Base-by-base conservation (phyloP, 2,888 invertebrate genomes). In the Melitaea athalia region DNA sequence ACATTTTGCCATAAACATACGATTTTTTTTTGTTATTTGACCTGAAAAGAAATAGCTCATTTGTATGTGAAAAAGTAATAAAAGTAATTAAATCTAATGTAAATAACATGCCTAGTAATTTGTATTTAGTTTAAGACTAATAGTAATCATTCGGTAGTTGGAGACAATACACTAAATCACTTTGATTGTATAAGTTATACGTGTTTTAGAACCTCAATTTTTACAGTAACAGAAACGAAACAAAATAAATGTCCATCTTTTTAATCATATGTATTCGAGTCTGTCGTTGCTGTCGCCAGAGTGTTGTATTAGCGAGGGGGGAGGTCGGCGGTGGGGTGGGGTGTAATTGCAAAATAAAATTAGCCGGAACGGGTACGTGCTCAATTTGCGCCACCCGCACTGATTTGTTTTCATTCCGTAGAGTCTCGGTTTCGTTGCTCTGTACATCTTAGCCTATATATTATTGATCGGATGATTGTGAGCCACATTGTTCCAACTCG, bases 341-440 rank as follows among this genome's bases (percentile, higher is more conserved):
- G 90, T 87, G 92, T 92, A 92, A 92, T 92, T 92, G 92, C 92
- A 91, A 92, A 92, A 92, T 92, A 92, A 92, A 92, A 92, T 92
- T 92, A 92, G 92, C 91, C 88, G 83, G 91, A 91, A 91, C 90
- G 89, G 92, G 89, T 92, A 92, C 92, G 92, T 92, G 92, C 91
- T 91, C 92, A 92, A 92, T 92, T 92, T 91, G 89, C 90, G 91
- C 91, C 91, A 89, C 91, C 91, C 89, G 86, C 89, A 84, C 91
- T 91, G 92, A 92, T 92, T 92, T 92, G 92, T 92, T 92, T 92
- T 91, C 89, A 85, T 81, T 85, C 87, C 81, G 83, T 84, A 71
- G 75, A 75, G 69, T 68, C 72, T 74, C 75, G 73, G 72, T 74
- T 67, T 72, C 75, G 76, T 73, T 85, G 77, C 80, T 80, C 76